Evolutionary conservation across 2,888 invertebrate genomes (phyloP), one percentile per base, ranked within the genome.

Genomic region (Heliconius cydno): DNA sequence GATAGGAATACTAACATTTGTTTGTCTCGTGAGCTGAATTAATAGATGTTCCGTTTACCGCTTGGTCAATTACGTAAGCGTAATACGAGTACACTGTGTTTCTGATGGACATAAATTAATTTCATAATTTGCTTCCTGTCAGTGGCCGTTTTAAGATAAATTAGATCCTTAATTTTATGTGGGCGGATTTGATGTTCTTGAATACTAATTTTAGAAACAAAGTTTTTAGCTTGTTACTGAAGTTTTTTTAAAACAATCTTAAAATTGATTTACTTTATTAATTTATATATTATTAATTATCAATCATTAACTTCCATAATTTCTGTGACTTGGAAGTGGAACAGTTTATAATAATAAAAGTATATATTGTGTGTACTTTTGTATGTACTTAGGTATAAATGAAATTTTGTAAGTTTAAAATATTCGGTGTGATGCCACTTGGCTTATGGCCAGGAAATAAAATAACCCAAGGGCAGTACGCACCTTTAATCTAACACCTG

Each of bases 41-140:
- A 83, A 82, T 81, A 83, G 83, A 84, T 68, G 65, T 87, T 87
- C 85, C 86, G 86, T 86, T 85, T 70, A 57, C 57, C n/a, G 83
- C 83, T 85, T 79, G 81, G 85, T 87, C 86, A 85, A 88, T 90
- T 88, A 85, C 86, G 83, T 13, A 68, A 73, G 87, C 85, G 84
- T 77, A 75, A 81, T 25, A 22, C 22, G 22, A 52, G 22, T 52
- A 38, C n/a, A 30, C 30, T 22, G 57, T 57, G 73, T 73, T 25
- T 73, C 25, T 38, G 60, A 38, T 60, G 73, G 60, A 25, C 60
- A 13, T 25, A 28, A 46, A 41, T 57, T 60, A n/a, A 73, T 30
- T 30, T 38, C 13, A 73, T 60, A 34, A 60, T 60, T 60, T 73
- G 73, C 60, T 73, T 73, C 73, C 73, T 38, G 34, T 15, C 57